Evolutionary conservation across 2,888 invertebrate genomes (phyloP), one percentile per base, ranked within the genome.

Genomic region (Iselma pallidipennis): DNA sequence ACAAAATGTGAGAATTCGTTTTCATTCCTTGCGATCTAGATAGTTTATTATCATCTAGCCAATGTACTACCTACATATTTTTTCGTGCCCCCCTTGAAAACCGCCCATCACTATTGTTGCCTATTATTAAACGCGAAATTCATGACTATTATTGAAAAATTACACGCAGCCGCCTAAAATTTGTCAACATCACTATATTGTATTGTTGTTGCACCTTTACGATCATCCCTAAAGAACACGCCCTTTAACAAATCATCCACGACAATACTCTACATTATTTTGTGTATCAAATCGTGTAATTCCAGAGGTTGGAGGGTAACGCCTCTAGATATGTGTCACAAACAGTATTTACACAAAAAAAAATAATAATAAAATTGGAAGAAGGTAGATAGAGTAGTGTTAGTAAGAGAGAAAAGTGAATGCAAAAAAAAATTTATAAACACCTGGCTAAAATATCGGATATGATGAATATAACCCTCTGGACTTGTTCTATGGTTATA

Each of bases 281-380:
- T 75, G 76, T 79, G 78, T 80, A 80, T 80, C 80, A 80, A 81
- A 81, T 80, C 79, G 79, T 74, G 78, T 81, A 81, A 81, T 81
- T 80, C 81, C 78, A 77, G 80, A 79, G 81, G 81, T 73, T 75
- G 77, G 76, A 73, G 73, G 71, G 78, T 67, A 74, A 77, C 78
- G 76, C 80, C 81, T 78, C 69, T 79, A 45, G 10, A 45, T 7
- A 19, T 21, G 21, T 45, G 16, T 37, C 5, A 33, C 31, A 33
- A 33, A 37, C 37, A 37, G 16, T 37, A 45, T 21, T 9, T 12
- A 12, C 9, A 19, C 5, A 16, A 6, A 16, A 37, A 37, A n/a
- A 45, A 14, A 42, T 19, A 19, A 10, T 42, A 19, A 14, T 19
- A 19, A 19, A 9, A 42, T 6, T 3, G 72, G 67, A 68, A 70